Base-by-base conservation (phyloP, 2,888 invertebrate species). In the Beris morrisii region DNA sequence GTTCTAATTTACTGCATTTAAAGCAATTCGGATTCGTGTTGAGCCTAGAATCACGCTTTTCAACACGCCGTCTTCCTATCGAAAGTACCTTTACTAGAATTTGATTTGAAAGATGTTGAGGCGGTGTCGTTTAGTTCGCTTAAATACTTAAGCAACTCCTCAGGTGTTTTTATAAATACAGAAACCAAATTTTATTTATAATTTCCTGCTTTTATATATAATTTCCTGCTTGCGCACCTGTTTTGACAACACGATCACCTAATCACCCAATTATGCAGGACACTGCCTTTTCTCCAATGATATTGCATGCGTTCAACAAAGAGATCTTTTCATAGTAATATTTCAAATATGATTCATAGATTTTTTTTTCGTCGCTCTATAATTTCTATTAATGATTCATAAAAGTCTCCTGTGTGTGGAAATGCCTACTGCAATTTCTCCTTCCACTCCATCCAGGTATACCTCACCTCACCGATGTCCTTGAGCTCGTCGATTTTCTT, bases 231-330 rank as follows among this genome's bases (percentile, higher is more conserved):
- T 32, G 4, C 32, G 32, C 32, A 32, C 32, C 32, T 6, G 32
- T 32, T 32, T 32, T 32, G 32, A 32, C 32, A 4, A 32, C 6
- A 4, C 32, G 32, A 32, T 32, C 32, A 32, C 6, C 32, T 6
- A 32, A 6, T 32, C 32, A 4, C 6, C 32, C 32, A 32, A 32
- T 32, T 5, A 67, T 28, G 43, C 65, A 67, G 1, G 67, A 67
- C 7, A 67, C 61, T 12, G 67, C 65, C 30, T 65, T 44, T 38
- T 45, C 32, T 13, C 67, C 67, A 13, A 4, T 31, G 3, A 67
- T 48, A 5, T n/a, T n/a, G 7, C 57, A 65, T 4, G 31, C 28
- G 28, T 65, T 56, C 50, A 65, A 46, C 44, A 65, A 38, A 5
- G 57, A 56, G 5, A 56, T 5, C 32, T 57, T 65, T 13, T n/a